Base-by-base conservation (phyloP, 2,113 vertebrate genomes). In the Catharus bicknelli region DNA sequence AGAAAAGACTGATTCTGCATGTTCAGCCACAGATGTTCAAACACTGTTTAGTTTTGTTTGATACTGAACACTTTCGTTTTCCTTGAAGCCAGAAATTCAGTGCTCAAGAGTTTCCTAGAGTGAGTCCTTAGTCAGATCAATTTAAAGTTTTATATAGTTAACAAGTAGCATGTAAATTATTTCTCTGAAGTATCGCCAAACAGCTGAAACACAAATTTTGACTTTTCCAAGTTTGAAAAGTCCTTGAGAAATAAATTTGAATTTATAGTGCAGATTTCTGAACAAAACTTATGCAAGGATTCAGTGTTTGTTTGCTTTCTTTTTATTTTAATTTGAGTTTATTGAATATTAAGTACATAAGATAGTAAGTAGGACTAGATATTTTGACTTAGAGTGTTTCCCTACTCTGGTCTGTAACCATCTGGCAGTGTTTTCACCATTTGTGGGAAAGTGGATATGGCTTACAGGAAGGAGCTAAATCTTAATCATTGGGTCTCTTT, bases 1-100 rank as follows among this genome's bases (percentile, higher is more conserved):
- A 38, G 38, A 94, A 90, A 90, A 79, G 42, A 63, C 36, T 83
- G n/a, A 90, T 94, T 83, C 51, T 90, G 67, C 34, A 29, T 79
- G 16, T 78, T 87, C 38, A 85, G 74, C 54, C 55, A 36, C 48
- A 62, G 58, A 43, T 14, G 3, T 77, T 94, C 64, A 86, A 66
- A 88, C 50, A n/a, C n/a, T 78, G 12, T 43, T 82, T 30, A 27
- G 18, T 84, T 84, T 64, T 89, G 16, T 79, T 86, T 50, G 6
- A 45, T 50, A 25, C 22, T 14, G 58, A 78, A 74, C 13, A 72
- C 0, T 88, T 86, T 54, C 1, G 9, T 58, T 94, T 84, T 70
- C 58, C 74, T n/a, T 89, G 54, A 85, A 68, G 81, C 38, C 53
- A 87, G 81, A 90, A 86, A 69, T 76, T 72, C 38, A 69, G 32